A percentile compares a stretch with the other conserved stretches of the same genome.
Evolutionary conservation across 2,888 invertebrate genomes (phyloP).

Genomic region (Acanthoscelides obtectus): DNA sequence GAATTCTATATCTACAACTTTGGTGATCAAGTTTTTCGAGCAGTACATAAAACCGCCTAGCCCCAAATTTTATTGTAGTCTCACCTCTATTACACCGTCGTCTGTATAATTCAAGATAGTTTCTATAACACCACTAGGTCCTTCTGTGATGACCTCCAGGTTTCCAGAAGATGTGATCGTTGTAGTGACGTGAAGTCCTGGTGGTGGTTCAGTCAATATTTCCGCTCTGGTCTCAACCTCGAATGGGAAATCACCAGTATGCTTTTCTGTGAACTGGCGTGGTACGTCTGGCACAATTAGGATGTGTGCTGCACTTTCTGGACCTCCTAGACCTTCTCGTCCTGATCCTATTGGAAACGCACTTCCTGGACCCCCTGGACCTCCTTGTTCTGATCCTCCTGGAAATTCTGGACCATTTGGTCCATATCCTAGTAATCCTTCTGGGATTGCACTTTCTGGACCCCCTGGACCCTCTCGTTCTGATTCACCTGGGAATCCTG

Average conservation of each 20-base stretch:
- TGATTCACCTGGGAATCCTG: no score
- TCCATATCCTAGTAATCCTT: no score
- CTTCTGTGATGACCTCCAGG: slow-evolving; percentile 43
- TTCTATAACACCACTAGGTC: slow-evolving; percentile 41
- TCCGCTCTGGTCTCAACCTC: slow-evolving; percentile 29
- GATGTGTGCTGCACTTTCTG: background rate
- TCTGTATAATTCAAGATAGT: slow-evolving; percentile 39
- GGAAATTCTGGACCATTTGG: no score
- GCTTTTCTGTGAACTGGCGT: slow-evolving; percentile 11
- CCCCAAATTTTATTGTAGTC: no score
- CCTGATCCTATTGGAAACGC: background rate
- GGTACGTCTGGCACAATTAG: background rate
- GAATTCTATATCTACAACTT: no score
- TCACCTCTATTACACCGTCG: slow-evolving; percentile 42
- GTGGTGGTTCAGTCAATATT: slow-evolving; percentile 29
- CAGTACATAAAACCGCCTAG: no score
- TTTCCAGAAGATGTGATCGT: slow-evolving; percentile 40
- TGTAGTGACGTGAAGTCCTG: slow-evolving; percentile 38
- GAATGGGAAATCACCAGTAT: slow-evolving; percentile 24
- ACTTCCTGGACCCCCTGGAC: no score
- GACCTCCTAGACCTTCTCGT: background rate
- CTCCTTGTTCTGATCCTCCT: no score
- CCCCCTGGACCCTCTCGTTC: no score
- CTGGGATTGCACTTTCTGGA: no score
- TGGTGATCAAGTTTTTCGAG: no score